Evolutionary conservation across 2,888 invertebrate species (phyloP), one percentile per base, ranked within the genome.

Genomic region (Germaria angustata): DNA sequence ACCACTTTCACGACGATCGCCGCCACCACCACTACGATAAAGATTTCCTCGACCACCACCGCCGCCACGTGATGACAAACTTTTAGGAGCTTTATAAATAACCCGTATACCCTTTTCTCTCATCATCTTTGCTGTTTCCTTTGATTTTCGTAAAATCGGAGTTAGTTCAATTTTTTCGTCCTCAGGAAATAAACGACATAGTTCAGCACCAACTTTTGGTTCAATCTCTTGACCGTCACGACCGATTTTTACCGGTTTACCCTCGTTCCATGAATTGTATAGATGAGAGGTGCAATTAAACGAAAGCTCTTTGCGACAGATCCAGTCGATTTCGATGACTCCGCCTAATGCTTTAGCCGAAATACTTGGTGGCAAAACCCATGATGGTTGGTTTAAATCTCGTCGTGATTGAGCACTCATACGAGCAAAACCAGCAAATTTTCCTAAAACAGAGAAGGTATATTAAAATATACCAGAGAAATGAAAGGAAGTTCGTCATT

Each of bases 211-310:
- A 71, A 98, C 97, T 90, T 96, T 94, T 2, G 98, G 98, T 90
- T 99, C 99, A 86, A 99, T 97, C 93, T 99, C 99, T 93, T 99
- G 96, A 0, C 99, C 99, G 92, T 99, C 99, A 84, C 99, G 93
- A n/a, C 98, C 99, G 88, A 99, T 99, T 93, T 99, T 99, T 0
- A 99, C 99, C 76, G 98, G 98, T 92, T 98, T 98, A 55, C 98
- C 97, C 90, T 99, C 98, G 92, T 99, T 99, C 98, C 98, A 99
- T 5, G 97, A 96, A 92, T 99, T 99, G 89, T 97, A 97, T 81
- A 99, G 92, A 91, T 99, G 98, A 86, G 96, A 94, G 1, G 98
- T 98, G 88, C 95, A 96, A 86, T 95, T 95, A 88, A 99, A 99
- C 2, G 98, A 95, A 83, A 99, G 92, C 90, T 99, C 99, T 88